Evolutionary conservation across 2,113 vertebrate genomes (phyloP), one percentile per base, ranked within the genome.

Genomic region (Ailurus styani): DNA sequence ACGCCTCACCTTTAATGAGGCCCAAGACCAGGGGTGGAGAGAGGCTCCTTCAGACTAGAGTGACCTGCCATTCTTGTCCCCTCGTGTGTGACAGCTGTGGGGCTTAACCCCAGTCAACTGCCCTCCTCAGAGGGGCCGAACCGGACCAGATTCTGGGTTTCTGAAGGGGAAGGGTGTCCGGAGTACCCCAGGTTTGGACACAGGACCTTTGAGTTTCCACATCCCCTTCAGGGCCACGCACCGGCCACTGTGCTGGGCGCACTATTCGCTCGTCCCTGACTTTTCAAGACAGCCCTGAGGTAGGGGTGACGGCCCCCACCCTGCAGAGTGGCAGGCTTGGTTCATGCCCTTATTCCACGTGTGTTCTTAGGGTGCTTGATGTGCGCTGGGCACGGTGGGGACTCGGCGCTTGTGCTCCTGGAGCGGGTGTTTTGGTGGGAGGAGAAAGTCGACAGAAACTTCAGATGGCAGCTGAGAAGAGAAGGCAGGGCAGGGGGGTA

Each of bases 1-100:
- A n/a, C 83, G 90, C 40, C 29, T 88, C 79, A 29, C n/a, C 20
- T 94, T 91, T 62, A 91, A 73, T 6, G 50, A 85, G 42, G 50
- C 20, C 20, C 2, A 90, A 27, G 72, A 45, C 54, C 23, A 7
- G 45, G 21, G 4, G 23, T 64, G 7, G 60, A 87, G 17, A 42
- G 79, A 93, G n/a, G 37, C 47, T 6, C 15, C 13, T 82, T n/a
- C 20, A 73, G 90, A 77, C 11, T 27, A 47, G 34, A 79, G 9
- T 64, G 34, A 90, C 29, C 21, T 57, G 57, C 31, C 3, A 1
- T 52, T 64, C n/a, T 45, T 90, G 29, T 25, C 14, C 1, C 31
- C 17, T 50, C 5, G 31, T 62, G 50, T 68, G 45, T 94, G 60
- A 70, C 14, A 45, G 14, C 29, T 23, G 0, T 72, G 15, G 47